These are phyloP conservation scores for Bathynomus jamesi DNA, from an alignment of 1,140 invertebrate species.

Conservation along the genomic window DNA sequence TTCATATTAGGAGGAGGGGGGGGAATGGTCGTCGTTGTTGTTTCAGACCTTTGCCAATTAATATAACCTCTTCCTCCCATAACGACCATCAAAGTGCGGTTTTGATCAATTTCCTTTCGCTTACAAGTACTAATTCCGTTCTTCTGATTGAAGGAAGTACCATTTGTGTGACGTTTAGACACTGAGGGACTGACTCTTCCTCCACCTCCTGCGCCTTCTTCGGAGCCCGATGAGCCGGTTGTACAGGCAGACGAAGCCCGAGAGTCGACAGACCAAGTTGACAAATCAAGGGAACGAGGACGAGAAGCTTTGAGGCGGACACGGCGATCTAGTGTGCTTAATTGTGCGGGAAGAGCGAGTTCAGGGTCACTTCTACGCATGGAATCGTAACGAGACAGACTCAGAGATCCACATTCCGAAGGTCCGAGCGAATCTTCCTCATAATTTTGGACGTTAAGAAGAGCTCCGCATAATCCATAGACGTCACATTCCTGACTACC, in stretches of 20 bases:
- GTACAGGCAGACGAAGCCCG: constrained; percentile 32
- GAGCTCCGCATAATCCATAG: constrained; percentile 77
- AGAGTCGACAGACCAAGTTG: constrained; percentile 80
- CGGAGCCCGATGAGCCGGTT: constrained; percentile 64
- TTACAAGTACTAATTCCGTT: neutral
- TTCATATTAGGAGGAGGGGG: constrained; percentile 61
- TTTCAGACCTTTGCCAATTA: constrained; percentile 65
- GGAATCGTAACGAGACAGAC: constrained; percentile 26
- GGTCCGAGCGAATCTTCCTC: constrained; percentile 57
- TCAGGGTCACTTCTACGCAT: constrained; percentile 71
- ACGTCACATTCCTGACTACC: constrained; percentile 57
- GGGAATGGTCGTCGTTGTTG: constrained; percentile 45
- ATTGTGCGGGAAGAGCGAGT: constrained; percentile 57
- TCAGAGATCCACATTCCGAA: constrained; percentile 45
- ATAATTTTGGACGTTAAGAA: constrained; percentile 81
- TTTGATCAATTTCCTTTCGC: constrained; percentile 43
- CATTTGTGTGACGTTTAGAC: neutral
- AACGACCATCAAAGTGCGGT: constrained; percentile 70
- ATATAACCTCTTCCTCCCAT: constrained; percentile 81
- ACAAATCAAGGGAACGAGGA: constrained; percentile 70
- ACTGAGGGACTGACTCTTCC: neutral
- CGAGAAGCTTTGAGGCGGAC: constrained; percentile 68
- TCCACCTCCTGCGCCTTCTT: constrained; percentile 55
- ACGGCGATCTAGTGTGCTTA: constrained; percentile 65
- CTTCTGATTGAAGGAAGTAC: no score